phyloP scores from a whole-genome alignment of 2,888 invertebrate species.

The Erynnis tages region DNA sequence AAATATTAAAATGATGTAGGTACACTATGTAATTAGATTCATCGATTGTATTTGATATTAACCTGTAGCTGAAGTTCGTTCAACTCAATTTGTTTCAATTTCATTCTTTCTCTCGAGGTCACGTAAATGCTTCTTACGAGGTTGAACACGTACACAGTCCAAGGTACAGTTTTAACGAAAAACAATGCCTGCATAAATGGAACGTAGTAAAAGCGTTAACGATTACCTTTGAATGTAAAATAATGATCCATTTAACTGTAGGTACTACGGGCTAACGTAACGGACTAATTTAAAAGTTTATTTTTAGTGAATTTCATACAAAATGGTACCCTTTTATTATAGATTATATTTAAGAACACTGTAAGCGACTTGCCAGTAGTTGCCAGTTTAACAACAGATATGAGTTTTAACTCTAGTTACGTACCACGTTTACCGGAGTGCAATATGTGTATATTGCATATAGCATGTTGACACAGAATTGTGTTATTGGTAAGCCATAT shows the following conservation, averaged over 20 bases:
- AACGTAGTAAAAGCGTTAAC: neutral
- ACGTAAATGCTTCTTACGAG: conserved; percentile 51
- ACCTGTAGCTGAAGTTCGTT: conserved; percentile 70
- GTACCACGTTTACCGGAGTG: conserved; percentile 55
- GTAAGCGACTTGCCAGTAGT: no score
- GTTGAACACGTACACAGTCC: conserved; percentile 55
- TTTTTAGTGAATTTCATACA: no score
- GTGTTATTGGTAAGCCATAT: conserved; percentile 47
- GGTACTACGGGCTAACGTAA: no score
- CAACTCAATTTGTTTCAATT: conserved; percentile 53
- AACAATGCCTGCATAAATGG: conserved; percentile 48
- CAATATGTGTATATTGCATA: conserved; percentile 51
- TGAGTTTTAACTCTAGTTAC: conserved; percentile 31
- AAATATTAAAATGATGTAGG: no score
- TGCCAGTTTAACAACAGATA: no score
- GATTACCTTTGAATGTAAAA: no score
- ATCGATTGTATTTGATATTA: neutral
- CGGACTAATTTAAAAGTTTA: no score
- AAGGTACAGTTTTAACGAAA: conserved; percentile 59
- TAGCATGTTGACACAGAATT: conserved; percentile 45
- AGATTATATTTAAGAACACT: no score
- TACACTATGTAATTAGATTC: no score
- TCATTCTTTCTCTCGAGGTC: conserved; percentile 53
- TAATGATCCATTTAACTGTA: no score
- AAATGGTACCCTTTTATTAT: no score